These are phyloP conservation scores for Phataginus tricuspis DNA, from an alignment of 2,797 vertebrate genomes.

Conservation along the genomic window DNA sequence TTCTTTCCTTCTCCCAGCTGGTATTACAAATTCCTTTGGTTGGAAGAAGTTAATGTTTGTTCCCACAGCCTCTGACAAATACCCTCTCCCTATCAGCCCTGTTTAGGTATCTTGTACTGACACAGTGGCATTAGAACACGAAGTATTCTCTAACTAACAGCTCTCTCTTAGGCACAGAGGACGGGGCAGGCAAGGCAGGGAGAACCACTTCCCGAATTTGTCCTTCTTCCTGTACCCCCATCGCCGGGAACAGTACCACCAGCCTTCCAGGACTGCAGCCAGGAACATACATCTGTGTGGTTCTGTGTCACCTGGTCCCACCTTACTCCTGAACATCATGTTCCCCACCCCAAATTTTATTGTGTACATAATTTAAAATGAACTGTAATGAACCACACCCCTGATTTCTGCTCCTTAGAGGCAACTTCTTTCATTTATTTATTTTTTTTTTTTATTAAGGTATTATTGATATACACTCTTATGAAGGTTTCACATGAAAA, in stretches of 20 bases:
- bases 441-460: too few relatives aligned
- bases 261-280: background rate
- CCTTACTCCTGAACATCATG: background rate
- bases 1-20: background rate
- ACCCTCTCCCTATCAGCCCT: background rate
- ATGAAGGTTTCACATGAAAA: too few relatives aligned
- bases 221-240: background rate
- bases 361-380: background rate
- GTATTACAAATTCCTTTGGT: background rate
- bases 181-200: background rate
- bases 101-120: background rate
- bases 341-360: background rate
- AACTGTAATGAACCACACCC: background rate
- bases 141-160: background rate
- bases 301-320: background rate
- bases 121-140: background rate
- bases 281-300: background rate
- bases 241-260: background rate
- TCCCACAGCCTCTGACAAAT: background rate
- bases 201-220: background rate
- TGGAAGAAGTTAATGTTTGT: background rate
- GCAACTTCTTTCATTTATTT: background rate
- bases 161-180: background rate
- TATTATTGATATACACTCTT: too few relatives aligned
- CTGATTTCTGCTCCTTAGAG: background rate